phyloP scores from a whole-genome alignment of 1,140 invertebrate genomes.

The Drosophila kohkoa region DNA sequence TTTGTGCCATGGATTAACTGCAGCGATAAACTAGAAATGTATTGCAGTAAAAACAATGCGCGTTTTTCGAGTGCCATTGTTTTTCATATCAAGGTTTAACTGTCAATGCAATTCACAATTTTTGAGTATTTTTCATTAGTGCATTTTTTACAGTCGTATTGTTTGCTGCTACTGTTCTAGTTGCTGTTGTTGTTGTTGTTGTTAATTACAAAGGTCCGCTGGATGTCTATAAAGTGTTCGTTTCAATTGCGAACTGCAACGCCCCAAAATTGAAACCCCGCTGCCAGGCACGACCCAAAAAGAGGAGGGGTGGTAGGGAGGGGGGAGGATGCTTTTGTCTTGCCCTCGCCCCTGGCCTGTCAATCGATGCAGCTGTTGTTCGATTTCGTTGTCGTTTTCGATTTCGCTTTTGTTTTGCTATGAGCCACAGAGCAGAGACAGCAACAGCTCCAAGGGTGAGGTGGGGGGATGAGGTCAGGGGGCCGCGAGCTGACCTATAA shows the following conservation, averaged over 20 bases:
- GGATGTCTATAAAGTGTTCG: slow-evolving; percentile 55
- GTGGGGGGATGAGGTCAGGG: neutral
- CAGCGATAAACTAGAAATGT: neutral
- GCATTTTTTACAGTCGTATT: slow-evolving; percentile 33
- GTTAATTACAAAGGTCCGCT: slow-evolving; percentile 58
- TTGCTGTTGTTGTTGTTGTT: slow-evolving; percentile 6
- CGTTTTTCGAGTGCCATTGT: neutral
- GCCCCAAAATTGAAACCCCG: slow-evolving; percentile 23
- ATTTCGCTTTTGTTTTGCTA: slow-evolving; percentile 57
- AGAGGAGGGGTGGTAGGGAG: neutral
- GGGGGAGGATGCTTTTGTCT: neutral
- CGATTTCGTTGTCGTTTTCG: slow-evolving; percentile 62
- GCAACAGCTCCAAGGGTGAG: neutral
- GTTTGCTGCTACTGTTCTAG: slow-evolving; percentile 35
- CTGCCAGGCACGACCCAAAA: neutral
- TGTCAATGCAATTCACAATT: slow-evolving; percentile 43
- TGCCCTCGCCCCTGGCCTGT: slow-evolving; percentile 32
- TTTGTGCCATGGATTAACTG: neutral
- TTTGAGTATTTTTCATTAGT: slow-evolving; percentile 66
- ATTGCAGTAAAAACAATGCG: slow-evolving; percentile 1
- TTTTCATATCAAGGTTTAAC: slow-evolving; percentile 9
- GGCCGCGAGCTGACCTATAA: slow-evolving; percentile 69
- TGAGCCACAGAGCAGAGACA: slow-evolving; percentile 28
- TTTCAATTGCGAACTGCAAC: slow-evolving; percentile 51
- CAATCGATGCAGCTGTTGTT: slow-evolving; percentile 69